Conservation (phyloP, 2,797 vertebrate genomes). For the Octomys mimax region DNA sequence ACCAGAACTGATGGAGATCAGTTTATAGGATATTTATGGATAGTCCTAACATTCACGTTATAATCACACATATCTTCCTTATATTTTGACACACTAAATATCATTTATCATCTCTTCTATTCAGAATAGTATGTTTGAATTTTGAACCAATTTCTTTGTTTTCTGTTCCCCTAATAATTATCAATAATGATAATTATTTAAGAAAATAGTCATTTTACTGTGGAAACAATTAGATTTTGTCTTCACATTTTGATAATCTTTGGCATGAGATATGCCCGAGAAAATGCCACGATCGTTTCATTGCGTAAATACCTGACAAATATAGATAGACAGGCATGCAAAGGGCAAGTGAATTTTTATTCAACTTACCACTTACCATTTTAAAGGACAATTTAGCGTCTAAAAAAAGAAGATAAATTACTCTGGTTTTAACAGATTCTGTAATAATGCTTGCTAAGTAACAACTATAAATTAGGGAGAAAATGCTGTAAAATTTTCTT, state of each 20-base stretch:
- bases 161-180: not conserved
- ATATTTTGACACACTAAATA: not conserved
- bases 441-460: slow-evolving; percentile 66
- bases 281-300: slow-evolving; percentile 70
- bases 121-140: not conserved
- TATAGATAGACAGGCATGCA: slow-evolving; percentile 74
- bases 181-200: not conserved
- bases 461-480: not conserved
- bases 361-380: slow-evolving; percentile 73
- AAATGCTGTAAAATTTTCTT: not conserved
- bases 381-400: slow-evolving; percentile 78
- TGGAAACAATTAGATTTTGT: not conserved
- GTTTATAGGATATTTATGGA: not conserved
- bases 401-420: slow-evolving; percentile 73
- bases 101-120: not conserved
- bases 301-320: slow-evolving; percentile 71
- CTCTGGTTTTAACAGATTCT: slow-evolving; percentile 65
- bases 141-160: slow-evolving; percentile 18
- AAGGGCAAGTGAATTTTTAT: slow-evolving; percentile 82
- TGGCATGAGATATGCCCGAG: slow-evolving; percentile 49
- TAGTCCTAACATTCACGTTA: not conserved
- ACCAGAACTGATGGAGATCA: not conserved
- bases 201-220: not conserved
- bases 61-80: not conserved
- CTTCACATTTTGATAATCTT: slow-evolving; percentile 20